Base-by-base conservation (phyloP, 2,113 vertebrate genomes). In the Ameiurus melas region DNA sequence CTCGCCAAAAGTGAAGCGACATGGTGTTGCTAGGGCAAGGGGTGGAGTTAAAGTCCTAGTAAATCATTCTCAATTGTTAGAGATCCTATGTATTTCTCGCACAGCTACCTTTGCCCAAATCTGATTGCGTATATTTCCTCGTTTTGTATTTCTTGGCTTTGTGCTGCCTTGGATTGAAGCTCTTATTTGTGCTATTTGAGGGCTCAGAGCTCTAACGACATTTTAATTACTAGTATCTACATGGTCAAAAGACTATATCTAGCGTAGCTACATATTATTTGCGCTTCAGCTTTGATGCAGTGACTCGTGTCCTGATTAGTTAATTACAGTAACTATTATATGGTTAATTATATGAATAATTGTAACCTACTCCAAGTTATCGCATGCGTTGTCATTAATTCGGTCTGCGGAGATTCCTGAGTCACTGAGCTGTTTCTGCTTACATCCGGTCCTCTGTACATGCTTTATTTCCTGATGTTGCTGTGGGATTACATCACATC, bases 261-360 rank as follows among this genome's bases (percentile, higher is more conserved):
- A 22, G 83, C 27, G 1, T 71, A 70, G 19, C 47, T 70, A 33
- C 47, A 55, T 33, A 70, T 85, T 85, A 85, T 71, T 53, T 71
- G 27, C 10, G n/a, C 20, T 70, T 62, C 20, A 82, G 57, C 80
- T 43, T 62, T 62, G 10, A 62, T 25, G 57, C 80, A 62, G 33
- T 43, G 80, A 83, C 80, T 81, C 25, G 1, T 62, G 33, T 51
- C 19, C 57, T 62, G 73, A 47, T 86, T 64, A 78, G 55, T 86
- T 86, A 51, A 77, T 86, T 86, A 86, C 25, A 39, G 68, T 73
- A 43, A 47, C 57, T 66, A 85, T 85, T 85, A 53, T 70, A 53
- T 55, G 64, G 9, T 68, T 85, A 33, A 71, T 85, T 70, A 85
- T 70, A 55, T 70, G 64, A 22, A 51, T 85, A 33, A 85, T 81